Conservation (phyloP, 2,888 invertebrate species). For the Zaprionus obscuricornis region DNA sequence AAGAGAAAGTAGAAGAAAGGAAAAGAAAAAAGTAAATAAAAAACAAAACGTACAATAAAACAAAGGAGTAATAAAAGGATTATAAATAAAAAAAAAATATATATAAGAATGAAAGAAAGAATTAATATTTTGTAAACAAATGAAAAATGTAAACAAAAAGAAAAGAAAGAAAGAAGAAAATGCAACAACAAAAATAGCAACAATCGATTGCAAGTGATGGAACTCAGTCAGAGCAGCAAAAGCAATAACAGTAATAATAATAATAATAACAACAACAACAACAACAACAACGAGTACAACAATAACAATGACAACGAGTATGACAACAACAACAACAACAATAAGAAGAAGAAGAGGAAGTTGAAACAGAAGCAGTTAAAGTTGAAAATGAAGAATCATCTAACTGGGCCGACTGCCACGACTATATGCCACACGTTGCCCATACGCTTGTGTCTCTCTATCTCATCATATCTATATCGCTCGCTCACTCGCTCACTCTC, state of each 20-base stretch:
- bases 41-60: background rate
- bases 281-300: slow-evolving; percentile 3
- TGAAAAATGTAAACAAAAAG: too few species aligned
- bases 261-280: slow-evolving; percentile 14
- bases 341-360: slow-evolving; percentile 4
- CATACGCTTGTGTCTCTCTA: too few species aligned
- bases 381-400: too few species aligned
- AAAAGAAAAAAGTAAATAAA: slow-evolving; percentile 11
- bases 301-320: background rate
- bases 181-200: slow-evolving; percentile 20
- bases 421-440: too few species aligned
- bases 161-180: too few species aligned
- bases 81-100: slow-evolving; percentile 38
- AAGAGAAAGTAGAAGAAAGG: background rate
- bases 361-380: slow-evolving; percentile 5
- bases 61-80: slow-evolving; percentile 45
- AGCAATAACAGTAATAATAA: slow-evolving; percentile 47
- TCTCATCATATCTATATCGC: too few species aligned
- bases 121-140: too few species aligned
- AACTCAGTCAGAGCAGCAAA: too few species aligned
- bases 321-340: slow-evolving; percentile 39
- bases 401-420: too few species aligned
- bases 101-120: too few species aligned
- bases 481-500: slow-evolving; percentile 25
- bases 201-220: too few species aligned